Percentiles rank a stretch among this genome's conserved stretches.
phyloP scores from a whole-genome alignment of 2,888 invertebrate species.

The Acleris literana region DNA sequence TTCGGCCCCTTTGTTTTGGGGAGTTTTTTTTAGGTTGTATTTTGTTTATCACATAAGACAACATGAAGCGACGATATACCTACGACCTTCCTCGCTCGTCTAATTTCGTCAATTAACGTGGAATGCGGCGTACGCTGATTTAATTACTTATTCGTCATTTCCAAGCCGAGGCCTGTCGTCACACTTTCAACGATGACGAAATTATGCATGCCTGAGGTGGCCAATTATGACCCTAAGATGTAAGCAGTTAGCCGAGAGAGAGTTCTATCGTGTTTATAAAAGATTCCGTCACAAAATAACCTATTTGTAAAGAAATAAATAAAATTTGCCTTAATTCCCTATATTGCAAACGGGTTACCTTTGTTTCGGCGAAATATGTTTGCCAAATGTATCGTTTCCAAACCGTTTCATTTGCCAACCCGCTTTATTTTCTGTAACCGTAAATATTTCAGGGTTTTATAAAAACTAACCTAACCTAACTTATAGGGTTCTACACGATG shows the following conservation, averaged over 20 bases:
- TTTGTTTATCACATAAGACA: no score
- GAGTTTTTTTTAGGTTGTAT: no score
- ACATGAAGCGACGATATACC: no score
- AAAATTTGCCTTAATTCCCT: neutral
- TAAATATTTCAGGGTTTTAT: no score
- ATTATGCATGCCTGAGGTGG: slow-evolving; percentile 36
- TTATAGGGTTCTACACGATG: no score
- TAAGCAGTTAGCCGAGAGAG: slow-evolving; percentile 33
- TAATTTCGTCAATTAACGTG: slow-evolving; percentile 36
- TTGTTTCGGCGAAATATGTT: no score
- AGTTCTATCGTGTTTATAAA: slow-evolving; percentile 29
- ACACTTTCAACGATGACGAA: slow-evolving; percentile 37
- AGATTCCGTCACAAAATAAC: slow-evolving; percentile 4
- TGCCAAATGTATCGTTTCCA: no score
- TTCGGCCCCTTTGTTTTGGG: no score
- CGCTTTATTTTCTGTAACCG: no score
- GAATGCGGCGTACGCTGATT: slow-evolving; percentile 24
- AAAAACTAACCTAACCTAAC: no score
- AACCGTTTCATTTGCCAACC: no score
- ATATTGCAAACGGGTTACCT: no score
- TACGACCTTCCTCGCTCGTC: slow-evolving; percentile 9
- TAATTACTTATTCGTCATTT: slow-evolving; percentile 36
- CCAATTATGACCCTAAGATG: slow-evolving; percentile 36
- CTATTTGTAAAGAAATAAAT: slow-evolving; percentile 1
- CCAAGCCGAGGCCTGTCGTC: slow-evolving; percentile 31